These are phyloP conservation scores for Napeogenes sylphis DNA, from an alignment of 2,888 invertebrate genomes.

Conservation along the genomic window DNA sequence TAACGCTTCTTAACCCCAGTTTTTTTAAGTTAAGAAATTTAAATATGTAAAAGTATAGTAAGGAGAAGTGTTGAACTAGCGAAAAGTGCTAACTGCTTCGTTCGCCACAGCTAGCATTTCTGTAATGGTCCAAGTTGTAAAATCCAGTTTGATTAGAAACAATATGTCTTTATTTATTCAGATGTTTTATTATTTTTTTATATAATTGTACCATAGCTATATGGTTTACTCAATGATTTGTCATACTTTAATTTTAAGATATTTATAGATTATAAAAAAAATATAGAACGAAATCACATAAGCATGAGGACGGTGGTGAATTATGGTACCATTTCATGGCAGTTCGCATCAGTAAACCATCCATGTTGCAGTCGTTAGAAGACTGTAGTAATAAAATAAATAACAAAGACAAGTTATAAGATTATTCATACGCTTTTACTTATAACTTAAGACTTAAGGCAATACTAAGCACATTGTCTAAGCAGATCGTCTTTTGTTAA, in stretches of 20 bases:
- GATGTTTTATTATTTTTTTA: no score
- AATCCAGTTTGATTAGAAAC: neutral
- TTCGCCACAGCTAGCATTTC: conserved; percentile 40
- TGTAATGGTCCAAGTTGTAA: conserved; percentile 17
- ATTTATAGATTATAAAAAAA: neutral
- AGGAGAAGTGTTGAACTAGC: conserved; percentile 38
- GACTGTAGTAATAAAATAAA: no score
- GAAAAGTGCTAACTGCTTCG: conserved; percentile 48
- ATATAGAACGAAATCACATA: neutral
- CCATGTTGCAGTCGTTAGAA: no score
- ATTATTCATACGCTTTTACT: conserved; percentile 14
- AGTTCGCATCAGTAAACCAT: neutral
- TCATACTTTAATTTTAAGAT: neutral
- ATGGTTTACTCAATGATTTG: neutral
- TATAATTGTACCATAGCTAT: no score
- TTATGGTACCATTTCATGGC: no score
- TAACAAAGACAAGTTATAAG: no score
- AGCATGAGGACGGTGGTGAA: no score
- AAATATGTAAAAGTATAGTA: conserved; percentile 53
- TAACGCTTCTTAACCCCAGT: conserved; percentile 42
- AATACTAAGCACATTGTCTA: conserved; percentile 26
- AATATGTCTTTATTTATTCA: neutral
- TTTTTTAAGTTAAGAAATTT: conserved; percentile 47
- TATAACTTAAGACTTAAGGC: conserved; percentile 7
- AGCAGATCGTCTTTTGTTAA: conserved; percentile 33